Base-by-base conservation (phyloP, 2,797 vertebrate genomes). In the Orestias chungarensis region DNA sequence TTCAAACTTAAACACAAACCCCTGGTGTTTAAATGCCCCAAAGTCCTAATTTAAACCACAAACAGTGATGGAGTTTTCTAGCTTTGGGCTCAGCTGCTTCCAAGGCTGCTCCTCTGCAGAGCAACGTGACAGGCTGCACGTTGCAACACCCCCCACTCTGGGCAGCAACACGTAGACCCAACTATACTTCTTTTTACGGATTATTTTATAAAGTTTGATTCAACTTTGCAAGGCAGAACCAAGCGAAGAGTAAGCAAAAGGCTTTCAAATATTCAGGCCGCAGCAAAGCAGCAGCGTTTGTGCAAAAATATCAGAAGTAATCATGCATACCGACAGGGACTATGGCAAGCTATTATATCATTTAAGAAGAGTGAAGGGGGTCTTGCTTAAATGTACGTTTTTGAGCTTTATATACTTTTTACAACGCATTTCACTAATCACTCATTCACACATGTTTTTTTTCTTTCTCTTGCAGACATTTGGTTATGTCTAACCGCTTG, bases 241-340 rank as follows among this genome's bases (percentile, higher is more conserved):
- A 3, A 27, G 46, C 20, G 23, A 40, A 11, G 14, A 49, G 33
- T 20, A 1, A 17, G 42, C 18, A 18, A 17, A 65, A 23, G 9
- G 1, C 0, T 20, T 68, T 18, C 0, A 29, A 38, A 7, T 3
- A 4, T 6, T 15, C 0, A 17, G 0, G 12, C 7, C n/a, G 20
- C 10, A 57, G 33, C 9, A 27, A 11, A 15, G 10, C 7, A 4
- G 12, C n/a, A 4, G 25, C 11, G 52, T 40, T 49, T 12, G 54
- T 0, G 9, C 64, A 40, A 23, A 93, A 94, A 94, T 92, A 92
- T 88, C 93, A 94, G 90, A 90, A 87, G 89, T 93, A 68, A 71
- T 25, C 18, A 35, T 33, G 64, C 66, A 65, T 33, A 65, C 44
- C 35, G 47, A 57, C 76, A 29, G 38, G 74, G 79, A 61, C 46